Percentiles rank a stretch among this genome's conserved stretches.
phyloP scores from a whole-genome alignment of 2,113 vertebrate species.

The Bucco capensis region DNA sequence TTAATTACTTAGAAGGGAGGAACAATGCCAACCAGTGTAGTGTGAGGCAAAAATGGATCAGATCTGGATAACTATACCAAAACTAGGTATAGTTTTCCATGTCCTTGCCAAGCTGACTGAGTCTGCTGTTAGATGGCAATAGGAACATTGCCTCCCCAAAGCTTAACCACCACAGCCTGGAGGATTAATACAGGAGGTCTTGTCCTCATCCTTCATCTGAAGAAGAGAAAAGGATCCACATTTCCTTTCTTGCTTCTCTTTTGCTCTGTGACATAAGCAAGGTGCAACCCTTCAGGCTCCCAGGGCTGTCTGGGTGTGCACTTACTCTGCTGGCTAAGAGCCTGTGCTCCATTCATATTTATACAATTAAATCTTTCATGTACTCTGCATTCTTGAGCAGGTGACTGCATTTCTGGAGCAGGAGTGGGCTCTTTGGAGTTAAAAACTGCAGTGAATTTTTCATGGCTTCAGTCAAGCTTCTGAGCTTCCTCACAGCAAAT shows the following conservation, averaged over 20 bases:
- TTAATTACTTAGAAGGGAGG: background rate
- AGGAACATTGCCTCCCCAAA: background rate
- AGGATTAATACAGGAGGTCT: background rate
- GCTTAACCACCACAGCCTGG: background rate
- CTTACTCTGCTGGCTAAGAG: conserved; percentile 13
- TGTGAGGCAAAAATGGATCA: background rate
- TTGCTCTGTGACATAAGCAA: conserved; percentile 9
- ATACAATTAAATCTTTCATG: conserved; percentile 65
- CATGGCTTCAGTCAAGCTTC: no score
- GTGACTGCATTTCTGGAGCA: conserved; percentile 41
- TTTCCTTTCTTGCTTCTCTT: background rate
- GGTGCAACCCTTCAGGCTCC: background rate
- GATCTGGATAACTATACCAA: background rate
- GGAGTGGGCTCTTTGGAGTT: conserved; percentile 27
- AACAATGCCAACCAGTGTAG: background rate
- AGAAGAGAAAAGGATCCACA: background rate
- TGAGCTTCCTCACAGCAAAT: no score
- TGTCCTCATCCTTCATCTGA: background rate
- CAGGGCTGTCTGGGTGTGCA: background rate
- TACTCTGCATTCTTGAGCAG: conserved; percentile 60
- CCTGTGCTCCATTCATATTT: conserved; percentile 59
- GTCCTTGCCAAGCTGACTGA: background rate
- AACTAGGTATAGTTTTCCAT: background rate
- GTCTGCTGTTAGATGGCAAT: background rate
- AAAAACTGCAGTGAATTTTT: conserved; percentile 29